Evolutionary conservation across 2,113 vertebrate species (phyloP).

Genomic region (Laticauda colubrina): DNA sequence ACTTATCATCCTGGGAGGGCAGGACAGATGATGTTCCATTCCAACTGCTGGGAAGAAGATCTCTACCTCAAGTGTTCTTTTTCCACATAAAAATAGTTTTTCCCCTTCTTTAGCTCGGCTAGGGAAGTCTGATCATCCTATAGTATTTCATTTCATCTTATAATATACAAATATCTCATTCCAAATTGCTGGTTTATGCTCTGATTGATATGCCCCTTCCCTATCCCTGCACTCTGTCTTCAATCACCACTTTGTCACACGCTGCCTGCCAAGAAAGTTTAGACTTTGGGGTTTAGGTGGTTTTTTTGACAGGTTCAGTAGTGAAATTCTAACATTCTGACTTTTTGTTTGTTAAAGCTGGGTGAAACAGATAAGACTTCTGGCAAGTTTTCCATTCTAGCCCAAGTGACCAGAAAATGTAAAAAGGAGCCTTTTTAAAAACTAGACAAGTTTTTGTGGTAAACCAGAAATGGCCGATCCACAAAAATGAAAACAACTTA

Average conservation of each 20-base stretch:
- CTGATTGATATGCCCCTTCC: neutral
- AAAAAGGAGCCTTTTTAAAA: neutral
- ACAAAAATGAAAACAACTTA: neutral
- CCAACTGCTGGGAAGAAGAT: neutral
- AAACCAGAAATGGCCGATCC: neutral
- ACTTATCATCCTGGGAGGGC: neutral
- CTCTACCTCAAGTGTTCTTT: neutral
- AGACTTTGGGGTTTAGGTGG: neutral
- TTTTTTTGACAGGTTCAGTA: neutral
- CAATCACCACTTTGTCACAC: neutral
- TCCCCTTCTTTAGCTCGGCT: neutral
- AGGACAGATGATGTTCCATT: neutral
- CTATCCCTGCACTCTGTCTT: neutral
- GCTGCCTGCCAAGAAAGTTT: neutral
- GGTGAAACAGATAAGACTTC: neutral
- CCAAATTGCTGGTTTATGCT: neutral
- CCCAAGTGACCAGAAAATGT: neutral
- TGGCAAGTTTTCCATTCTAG: neutral
- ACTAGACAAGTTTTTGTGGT: neutral
- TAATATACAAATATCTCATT: neutral
- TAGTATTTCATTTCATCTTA: neutral
- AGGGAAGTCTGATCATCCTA: neutral
- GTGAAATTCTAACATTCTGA: neutral
- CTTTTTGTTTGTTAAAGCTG: neutral
- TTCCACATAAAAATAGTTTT: neutral